phyloP scores from a whole-genome alignment of 2,888 invertebrate genomes.

The Macrophya alboannulata region DNA sequence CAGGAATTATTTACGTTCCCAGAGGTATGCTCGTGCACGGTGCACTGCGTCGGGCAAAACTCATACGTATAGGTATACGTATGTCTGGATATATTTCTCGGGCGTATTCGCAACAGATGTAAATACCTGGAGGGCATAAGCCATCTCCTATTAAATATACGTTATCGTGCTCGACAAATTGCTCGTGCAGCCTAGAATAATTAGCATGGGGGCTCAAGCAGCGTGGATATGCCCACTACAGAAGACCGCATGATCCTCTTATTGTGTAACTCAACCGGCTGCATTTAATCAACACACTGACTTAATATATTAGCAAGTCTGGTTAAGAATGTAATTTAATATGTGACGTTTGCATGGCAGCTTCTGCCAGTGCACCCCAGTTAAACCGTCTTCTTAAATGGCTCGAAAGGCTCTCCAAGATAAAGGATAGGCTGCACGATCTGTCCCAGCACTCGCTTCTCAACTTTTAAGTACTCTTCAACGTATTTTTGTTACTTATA shows the following conservation, averaged over 20 bases:
- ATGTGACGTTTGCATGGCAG: conserved; percentile 72
- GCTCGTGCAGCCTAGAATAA: conserved; percentile 77
- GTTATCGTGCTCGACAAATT: conserved; percentile 76
- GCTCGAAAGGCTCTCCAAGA: background rate
- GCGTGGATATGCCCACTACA: conserved; percentile 34
- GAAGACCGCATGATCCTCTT: conserved; percentile 19
- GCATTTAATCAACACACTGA: conserved; percentile 67
- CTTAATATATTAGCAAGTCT: conserved; percentile 64
- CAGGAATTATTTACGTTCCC: conserved; percentile 38
- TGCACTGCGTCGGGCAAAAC: background rate
- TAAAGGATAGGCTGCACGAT: conserved; percentile 1
- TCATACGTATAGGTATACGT: conserved; percentile 11
- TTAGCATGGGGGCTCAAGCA: conserved; percentile 71
- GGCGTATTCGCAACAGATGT: conserved; percentile 74
- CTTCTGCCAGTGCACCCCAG: background rate
- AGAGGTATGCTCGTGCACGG: conserved; percentile 39
- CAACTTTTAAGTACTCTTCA: background rate
- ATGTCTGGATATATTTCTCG: conserved; percentile 33
- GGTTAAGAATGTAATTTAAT: conserved; percentile 77
- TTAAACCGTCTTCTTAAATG: background rate
- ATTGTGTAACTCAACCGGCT: conserved; percentile 58
- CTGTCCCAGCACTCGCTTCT: background rate
- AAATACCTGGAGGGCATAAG: conserved; percentile 74
- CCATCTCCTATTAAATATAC: conserved; percentile 74
- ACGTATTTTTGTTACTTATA: background rate